Evolutionary conservation across 2,797 vertebrate genomes (phyloP).

Genomic region (Lagorchestes hirsutus): DNA sequence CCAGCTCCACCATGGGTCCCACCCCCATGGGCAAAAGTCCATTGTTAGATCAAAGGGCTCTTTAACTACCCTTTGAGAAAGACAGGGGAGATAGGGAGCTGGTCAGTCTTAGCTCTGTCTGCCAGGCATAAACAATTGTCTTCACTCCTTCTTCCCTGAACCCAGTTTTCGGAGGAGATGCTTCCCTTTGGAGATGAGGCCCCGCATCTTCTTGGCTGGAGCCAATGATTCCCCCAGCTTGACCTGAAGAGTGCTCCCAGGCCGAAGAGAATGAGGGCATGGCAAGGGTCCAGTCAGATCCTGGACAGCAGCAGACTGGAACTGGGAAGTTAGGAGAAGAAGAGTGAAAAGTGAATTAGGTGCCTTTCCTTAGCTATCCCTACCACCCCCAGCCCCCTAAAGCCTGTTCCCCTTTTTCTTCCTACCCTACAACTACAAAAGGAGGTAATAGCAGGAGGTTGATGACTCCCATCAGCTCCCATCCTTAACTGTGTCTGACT

Average conservation of each 20-base stretch:
- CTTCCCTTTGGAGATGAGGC: conserved; percentile 94
- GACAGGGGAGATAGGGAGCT: background rate
- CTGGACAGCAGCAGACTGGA: background rate
- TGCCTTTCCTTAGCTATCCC: background rate
- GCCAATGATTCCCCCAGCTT: conserved; percentile 34
- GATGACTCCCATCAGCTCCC: background rate
- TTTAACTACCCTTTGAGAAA: background rate
- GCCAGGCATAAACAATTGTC: background rate
- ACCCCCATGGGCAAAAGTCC: background rate
- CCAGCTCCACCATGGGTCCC: background rate
- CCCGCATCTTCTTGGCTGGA: conserved; percentile 52
- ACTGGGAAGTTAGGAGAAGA: background rate
- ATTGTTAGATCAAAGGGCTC: background rate
- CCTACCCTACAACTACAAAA: background rate
- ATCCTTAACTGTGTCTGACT: background rate
- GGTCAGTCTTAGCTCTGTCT: background rate
- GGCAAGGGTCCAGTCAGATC: background rate
- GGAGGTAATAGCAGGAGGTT: background rate
- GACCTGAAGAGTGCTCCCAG: conserved; percentile 15
- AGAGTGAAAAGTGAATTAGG: background rate
- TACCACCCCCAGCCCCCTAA: background rate
- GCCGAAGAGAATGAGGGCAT: background rate
- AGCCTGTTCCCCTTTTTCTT: background rate
- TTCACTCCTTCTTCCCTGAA: conserved; percentile 92
- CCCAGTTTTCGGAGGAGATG: conserved; percentile 93